These are phyloP conservation scores for Ernsta delagoae DNA, from an alignment of 2,888 invertebrate species.

Conservation along the genomic window DNA sequence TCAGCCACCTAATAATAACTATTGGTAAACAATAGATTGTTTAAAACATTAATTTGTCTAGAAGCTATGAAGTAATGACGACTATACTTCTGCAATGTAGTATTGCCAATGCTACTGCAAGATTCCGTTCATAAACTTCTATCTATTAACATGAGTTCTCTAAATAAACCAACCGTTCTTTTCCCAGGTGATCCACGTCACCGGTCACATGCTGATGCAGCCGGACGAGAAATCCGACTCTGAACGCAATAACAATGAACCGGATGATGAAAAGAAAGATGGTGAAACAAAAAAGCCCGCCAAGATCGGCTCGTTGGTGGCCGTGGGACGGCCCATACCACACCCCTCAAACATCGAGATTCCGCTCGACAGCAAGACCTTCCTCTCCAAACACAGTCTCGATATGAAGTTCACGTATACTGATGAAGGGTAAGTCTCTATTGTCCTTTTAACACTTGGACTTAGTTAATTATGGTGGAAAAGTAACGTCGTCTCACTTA, in stretches of 20 bases:
- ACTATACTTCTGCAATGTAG: too few relatives aligned
- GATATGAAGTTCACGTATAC: conserved; percentile 98
- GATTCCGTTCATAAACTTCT: too few relatives aligned
- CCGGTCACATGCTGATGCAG: conserved; percentile 90
- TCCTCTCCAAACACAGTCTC: conserved; percentile 95
- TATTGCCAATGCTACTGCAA: too few relatives aligned
- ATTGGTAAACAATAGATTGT: too few relatives aligned
- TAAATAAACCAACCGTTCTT: background rate
- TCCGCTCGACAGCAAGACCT: conserved; percentile 94
- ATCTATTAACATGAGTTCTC: too few relatives aligned
- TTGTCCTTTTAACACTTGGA: too few relatives aligned
- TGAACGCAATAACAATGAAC: conserved; percentile 47
- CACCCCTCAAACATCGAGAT: conserved; percentile 97
- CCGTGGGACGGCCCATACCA: conserved; percentile 92
- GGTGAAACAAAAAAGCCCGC: conserved; percentile 54
- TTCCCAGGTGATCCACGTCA: conserved; percentile 93
- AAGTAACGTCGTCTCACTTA: too few relatives aligned
- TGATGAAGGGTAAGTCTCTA: conserved; percentile 92
- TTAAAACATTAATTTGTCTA: too few relatives aligned
- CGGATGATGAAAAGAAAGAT: conserved; percentile 67
- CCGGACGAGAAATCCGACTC: too few relatives aligned
- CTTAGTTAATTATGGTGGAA: too few relatives aligned
- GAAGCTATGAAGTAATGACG: too few relatives aligned
- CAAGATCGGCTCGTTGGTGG: conserved; percentile 85
- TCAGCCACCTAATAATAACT: too few relatives aligned